Evolutionary conservation across 2,888 invertebrate species (phyloP).

Genomic region (Pantelozetes paolii): DNA sequence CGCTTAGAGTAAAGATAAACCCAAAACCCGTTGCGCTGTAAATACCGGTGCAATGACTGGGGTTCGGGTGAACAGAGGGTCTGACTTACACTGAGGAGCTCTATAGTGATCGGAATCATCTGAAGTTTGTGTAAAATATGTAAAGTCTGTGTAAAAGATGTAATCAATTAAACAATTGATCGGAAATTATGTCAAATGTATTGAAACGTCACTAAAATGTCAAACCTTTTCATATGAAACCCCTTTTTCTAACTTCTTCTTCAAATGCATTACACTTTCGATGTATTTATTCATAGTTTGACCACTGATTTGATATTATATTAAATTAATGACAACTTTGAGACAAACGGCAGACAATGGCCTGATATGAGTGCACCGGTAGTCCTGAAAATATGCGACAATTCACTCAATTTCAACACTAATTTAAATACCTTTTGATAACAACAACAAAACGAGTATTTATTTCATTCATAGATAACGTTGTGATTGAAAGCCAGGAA

Average conservation of each 20-base stretch:
- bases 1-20: background rate
- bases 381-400: too few relatives aligned
- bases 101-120: conserved; percentile 37
- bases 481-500: too few relatives aligned
- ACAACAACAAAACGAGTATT: too few relatives aligned
- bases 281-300: conserved; percentile 35
- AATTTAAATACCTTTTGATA: too few relatives aligned
- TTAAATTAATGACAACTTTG: too few relatives aligned
- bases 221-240: conserved; percentile 41
- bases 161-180: conserved; percentile 21
- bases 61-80: background rate
- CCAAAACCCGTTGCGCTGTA: too few relatives aligned
- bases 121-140: conserved; percentile 42
- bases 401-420: too few relatives aligned
- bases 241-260: conserved; percentile 42
- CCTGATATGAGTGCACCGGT: too few relatives aligned
- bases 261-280: conserved; percentile 37
- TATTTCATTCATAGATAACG: too few relatives aligned
- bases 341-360: too few relatives aligned
- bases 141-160: conserved; percentile 33
- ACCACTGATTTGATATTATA: too few relatives aligned
- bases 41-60: background rate
- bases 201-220: background rate
- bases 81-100: conserved; percentile 32
- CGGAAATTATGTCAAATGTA: background rate